These are phyloP conservation scores for Poecilobothrus nobilitatus DNA, from an alignment of 2,888 invertebrate species.

Conservation along the genomic window DNA sequence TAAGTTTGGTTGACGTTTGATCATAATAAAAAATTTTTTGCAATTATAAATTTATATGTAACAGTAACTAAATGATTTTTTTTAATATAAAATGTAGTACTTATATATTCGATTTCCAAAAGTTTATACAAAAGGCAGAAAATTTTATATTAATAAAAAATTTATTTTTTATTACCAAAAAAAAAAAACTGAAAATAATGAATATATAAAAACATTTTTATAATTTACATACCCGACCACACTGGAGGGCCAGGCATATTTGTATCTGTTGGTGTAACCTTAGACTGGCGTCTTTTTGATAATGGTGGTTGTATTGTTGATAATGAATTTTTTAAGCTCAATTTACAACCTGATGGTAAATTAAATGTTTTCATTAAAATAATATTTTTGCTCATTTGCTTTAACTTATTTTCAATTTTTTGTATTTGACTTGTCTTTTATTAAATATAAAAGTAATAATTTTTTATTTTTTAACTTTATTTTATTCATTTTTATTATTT, in stretches of 20 bases:
- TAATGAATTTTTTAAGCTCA: slow-evolving; percentile 10
- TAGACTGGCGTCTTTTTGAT: background rate
- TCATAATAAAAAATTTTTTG: too few relatives aligned
- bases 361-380: slow-evolving; percentile 12
- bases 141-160: too few relatives aligned
- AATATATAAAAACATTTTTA: too few relatives aligned
- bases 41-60: too few relatives aligned
- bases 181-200: too few relatives aligned
- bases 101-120: too few relatives aligned
- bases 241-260: slow-evolving; percentile 44
- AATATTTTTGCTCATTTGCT: slow-evolving; percentile 2
- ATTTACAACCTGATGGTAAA: slow-evolving; percentile 8
- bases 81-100: too few relatives aligned
- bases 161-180: too few relatives aligned
- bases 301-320: background rate
- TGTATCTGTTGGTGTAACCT: slow-evolving; percentile 17
- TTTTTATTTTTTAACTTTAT: background rate
- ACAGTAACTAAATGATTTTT: too few relatives aligned
- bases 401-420: background rate
- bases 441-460: background rate
- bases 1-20: too few relatives aligned
- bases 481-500: background rate
- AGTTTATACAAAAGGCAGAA: too few relatives aligned
- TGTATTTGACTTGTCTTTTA: background rate
- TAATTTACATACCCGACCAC: slow-evolving; percentile 42